Conservation (phyloP, 2,113 vertebrate genomes). For the Rhea pennata region DNA sequence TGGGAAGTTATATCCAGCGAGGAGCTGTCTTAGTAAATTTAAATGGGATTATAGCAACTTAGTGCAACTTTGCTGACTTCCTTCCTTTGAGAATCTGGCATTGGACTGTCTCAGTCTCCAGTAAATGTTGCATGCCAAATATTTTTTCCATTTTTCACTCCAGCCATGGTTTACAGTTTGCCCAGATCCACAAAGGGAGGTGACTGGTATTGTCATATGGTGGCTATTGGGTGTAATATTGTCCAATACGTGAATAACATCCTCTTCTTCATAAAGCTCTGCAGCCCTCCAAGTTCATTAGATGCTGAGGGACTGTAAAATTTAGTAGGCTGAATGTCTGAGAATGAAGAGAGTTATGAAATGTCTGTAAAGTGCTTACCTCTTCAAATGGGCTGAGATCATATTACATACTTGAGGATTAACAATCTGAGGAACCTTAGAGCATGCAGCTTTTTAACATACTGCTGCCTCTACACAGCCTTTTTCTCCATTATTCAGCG, state of each 20-base stretch:
- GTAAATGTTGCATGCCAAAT: not conserved
- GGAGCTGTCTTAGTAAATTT: not conserved
- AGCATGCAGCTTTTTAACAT: not conserved
- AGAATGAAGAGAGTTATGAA: not conserved
- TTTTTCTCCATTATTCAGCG: not conserved
- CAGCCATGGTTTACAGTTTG: not conserved
- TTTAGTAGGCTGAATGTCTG: not conserved
- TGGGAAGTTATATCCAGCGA: not conserved
- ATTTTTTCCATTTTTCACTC: not conserved
- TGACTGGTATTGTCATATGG: not conserved
- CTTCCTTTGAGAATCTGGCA: not conserved
- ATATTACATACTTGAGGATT: not conserved
- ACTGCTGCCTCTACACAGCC: not conserved
- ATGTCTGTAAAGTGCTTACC: not conserved
- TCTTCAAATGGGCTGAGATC: not conserved
- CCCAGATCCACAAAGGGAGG: not conserved
- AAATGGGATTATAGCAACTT: not conserved
- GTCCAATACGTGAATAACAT: not conserved
- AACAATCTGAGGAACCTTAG: not conserved
- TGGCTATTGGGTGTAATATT: not conserved
- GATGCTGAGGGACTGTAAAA: not conserved
- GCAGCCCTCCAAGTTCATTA: not conserved
- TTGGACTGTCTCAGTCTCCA: not conserved
- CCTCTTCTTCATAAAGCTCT: not conserved
- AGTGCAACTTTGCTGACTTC: not conserved